Evolutionary conservation across 2,113 vertebrate genomes (phyloP), one percentile per base, ranked within the genome.

Genomic region (Carlito syrichta): DNA sequence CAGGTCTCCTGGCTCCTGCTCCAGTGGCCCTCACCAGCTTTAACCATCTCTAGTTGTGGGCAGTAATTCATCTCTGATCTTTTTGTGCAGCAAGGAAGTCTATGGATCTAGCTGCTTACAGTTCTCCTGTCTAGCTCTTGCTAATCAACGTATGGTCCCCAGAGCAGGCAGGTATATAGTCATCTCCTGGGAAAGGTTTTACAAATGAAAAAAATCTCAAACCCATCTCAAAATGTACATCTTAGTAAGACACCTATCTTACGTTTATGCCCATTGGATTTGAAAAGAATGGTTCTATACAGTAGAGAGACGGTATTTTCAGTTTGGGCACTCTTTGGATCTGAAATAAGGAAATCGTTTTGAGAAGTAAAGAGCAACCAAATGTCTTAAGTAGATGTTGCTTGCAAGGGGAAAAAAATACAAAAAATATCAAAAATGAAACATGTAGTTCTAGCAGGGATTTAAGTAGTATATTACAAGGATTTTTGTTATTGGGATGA

Each of bases 361-460:
- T 74, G 8, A 85, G 11, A n/a, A 48, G 1, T 7, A 48, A 81
- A 56, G 4, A 90, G 8, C 19, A 79, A 35, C 14, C 43, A 20
- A 86, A 35, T 86, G 86, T 50, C 68, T 86, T 68, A n/a, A 92
- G 7, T 76, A 74, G 88, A 52, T 71, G 50, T 58, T 85, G 1
- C 17, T 69, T 94, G 13, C 35, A 73, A 90, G 7, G 30, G 56
- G 38, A 78, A 87, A 88, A 54, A 76, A 77, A 40, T 90, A 32
- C 8, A n/a, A n/a, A n/a, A n/a, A n/a, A n/a, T n/a, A n/a, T n/a
- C 23, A 62, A 89, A 89, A 91, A 32, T 38, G n/a, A 94, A 91
- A 90, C 58, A 50, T 22, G 1, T 40, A 40, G 17, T 56, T 35
- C 66, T 8, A n/a, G 1, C 4, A 82, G 16, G 48, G 32, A 82